Percentiles rank a stretch among this genome's conserved stretches.
phyloP scores from a whole-genome alignment of 2,113 vertebrate genomes.

The Halichoerus grypus region DNA sequence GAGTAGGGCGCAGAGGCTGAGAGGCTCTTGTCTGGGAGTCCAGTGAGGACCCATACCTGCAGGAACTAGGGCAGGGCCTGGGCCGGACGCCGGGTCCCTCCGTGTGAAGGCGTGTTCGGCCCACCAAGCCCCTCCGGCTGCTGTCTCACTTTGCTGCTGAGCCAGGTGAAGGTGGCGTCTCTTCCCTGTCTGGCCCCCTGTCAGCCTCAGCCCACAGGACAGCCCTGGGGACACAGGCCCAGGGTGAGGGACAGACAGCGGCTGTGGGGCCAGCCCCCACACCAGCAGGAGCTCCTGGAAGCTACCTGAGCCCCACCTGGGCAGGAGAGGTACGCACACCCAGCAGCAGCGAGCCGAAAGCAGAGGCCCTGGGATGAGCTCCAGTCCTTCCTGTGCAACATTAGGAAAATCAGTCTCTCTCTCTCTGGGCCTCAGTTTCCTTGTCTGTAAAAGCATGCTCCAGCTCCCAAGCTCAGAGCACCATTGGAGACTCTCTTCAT shows the following conservation, averaged over 20 bases:
- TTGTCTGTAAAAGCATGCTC: background rate
- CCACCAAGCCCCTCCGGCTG: background rate
- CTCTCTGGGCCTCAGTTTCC: background rate
- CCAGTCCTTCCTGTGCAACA: background rate
- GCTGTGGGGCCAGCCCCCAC: background rate
- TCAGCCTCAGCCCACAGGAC: background rate
- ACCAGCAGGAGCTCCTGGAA: rapidly evolving
- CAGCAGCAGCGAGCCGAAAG: too few species aligned
- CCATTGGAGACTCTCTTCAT: background rate
- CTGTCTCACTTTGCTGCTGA: background rate
- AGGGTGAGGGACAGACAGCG: background rate
- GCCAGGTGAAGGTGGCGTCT: background rate
- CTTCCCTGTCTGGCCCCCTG: background rate
- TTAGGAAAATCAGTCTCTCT: background rate
- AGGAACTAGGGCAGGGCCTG: background rate
- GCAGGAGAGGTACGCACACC: rapidly evolving
- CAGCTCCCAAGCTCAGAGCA: background rate
- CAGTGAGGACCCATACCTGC: background rate
- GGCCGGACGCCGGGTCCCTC: background rate
- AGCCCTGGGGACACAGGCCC: background rate
- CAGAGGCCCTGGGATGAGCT: background rate
- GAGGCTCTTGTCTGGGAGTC: background rate
- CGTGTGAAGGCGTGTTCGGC: too few species aligned
- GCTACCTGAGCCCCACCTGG: background rate
- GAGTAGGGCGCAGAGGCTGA: background rate